Evolutionary conservation across 2,113 vertebrate genomes (phyloP), one percentile per base, ranked within the genome.

Genomic region (Scortum barcoo): DNA sequence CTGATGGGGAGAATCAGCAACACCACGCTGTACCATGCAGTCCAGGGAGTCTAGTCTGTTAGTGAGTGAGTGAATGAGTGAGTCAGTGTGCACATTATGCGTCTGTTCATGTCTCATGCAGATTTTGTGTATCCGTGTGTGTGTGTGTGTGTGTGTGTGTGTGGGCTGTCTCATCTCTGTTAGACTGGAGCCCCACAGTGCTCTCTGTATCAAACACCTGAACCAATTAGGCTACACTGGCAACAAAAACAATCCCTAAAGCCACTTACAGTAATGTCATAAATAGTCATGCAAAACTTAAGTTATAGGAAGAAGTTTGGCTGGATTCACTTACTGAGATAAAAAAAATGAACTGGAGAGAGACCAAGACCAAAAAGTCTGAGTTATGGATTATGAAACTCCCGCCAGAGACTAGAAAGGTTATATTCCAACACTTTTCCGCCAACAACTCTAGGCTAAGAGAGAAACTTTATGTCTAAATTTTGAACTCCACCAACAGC

Each of bases 1-100:
- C 94, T 94, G 92, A 94, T 93, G 90, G 86, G 84, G 80, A 90
- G 22, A 93, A 90, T 93, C 92, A 88, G 89, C 87, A 76, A 66
- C 78, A 58, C 80, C 85, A 81, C 69, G 81, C 84, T 76, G 80
- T 75, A 79, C 72, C 72, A 28, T 74, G 22, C 81, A 90, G 87
- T 89, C 90, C 88, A 58, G 89, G 83, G 92, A 89, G 90, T 87
- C 89, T 50, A 77, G 83, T 87, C 92, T 83, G 91, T 89, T 88
- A 89, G 88, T 67, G 80, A 86, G 88, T 67, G 80, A 86, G 86
- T 87, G 89, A 90, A 86, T 80, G 87, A 89, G 73, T 87, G 85
- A 76, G 79, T 78, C 82, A 72, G 71, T 70, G 76, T 62, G 71
- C 87, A 85, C 87, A 86, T 91, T 84, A 86, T 77, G 85, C 73